Conservation (phyloP, 2,797 vertebrate genomes). For the Alosa sapidissima region DNA sequence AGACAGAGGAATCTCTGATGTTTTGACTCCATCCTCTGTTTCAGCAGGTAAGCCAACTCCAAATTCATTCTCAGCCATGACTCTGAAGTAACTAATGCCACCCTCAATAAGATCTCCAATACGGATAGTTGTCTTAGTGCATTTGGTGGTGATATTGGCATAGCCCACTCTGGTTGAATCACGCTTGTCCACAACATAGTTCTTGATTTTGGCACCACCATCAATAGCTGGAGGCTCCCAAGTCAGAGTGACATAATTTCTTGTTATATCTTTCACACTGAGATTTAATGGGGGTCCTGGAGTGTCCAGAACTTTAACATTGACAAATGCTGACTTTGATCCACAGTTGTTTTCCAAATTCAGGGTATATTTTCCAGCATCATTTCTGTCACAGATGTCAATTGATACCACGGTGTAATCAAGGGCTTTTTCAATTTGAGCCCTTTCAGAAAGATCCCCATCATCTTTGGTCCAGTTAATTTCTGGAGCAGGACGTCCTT, state of each 20-base stretch:
- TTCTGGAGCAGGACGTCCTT: conserved; percentile 91
- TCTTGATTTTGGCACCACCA: conserved; percentile 93
- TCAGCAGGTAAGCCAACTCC: conserved; percentile 87
- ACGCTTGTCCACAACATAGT: conserved; percentile 96
- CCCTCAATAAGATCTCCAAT: conserved; percentile 93
- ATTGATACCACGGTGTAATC: conserved; percentile 91
- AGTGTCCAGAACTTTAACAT: conserved; percentile 94
- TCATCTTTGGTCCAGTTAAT: conserved; percentile 94
- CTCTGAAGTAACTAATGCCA: conserved; percentile 92
- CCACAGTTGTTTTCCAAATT: conserved; percentile 95
- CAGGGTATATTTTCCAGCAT: conserved; percentile 93
- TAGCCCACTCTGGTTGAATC: conserved; percentile 94
- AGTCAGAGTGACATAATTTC: conserved; percentile 83
- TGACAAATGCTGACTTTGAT: conserved; percentile 94
- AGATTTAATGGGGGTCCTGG: conserved; percentile 91
- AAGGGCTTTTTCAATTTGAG: conserved; percentile 84
- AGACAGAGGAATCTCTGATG: conserved; percentile 91
- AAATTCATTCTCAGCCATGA: conserved; percentile 98
- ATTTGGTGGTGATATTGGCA: conserved; percentile 90
- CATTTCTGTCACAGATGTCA: conserved; percentile 93
- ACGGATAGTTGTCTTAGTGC: conserved; percentile 92
- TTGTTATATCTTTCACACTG: conserved; percentile 89
- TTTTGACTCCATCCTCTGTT: conserved; percentile 85
- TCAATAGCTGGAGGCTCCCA: conserved; percentile 97
- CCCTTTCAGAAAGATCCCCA: conserved; percentile 87